Base-by-base conservation (phyloP, 2,888 invertebrate genomes). In the Acronicta psi region DNA sequence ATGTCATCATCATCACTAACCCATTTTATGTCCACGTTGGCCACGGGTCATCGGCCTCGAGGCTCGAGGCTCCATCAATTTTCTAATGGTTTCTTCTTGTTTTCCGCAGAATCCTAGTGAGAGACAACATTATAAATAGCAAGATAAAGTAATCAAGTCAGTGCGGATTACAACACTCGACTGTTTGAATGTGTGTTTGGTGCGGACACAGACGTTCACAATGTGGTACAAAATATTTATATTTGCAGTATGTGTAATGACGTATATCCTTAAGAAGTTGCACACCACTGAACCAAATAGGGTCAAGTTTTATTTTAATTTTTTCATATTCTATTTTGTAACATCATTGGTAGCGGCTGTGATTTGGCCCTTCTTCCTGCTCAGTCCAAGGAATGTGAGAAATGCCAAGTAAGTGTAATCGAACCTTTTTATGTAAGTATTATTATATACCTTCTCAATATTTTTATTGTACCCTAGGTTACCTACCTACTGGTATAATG, bases 391-490 rank as follows among this genome's bases (percentile, higher is more conserved):
- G 69, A 83, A 86, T 74, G 88, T 92, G 9, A 84, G 77, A 50
- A 95, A 95, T 77, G 77, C 88, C 16, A 84, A 83, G 94, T 94
- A 80, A 91, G 93, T 92, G 53, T 14, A 50, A 49, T 23, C 23
- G 7, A 25, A 25, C 9, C 9, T 25, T 9, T 25, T 25, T 25
- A 2, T 25, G n/a, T 25, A 23, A 23, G 1, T 23, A 23, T 1
- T 7, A 7, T 23, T 23, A 23, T 5, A 7, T 23, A 23, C n/a
- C n/a, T n/a, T n/a, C n/a, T n/a, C n/a, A n/a, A n/a, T n/a, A n/a
- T n/a, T n/a, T n/a, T n/a, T n/a, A n/a, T n/a, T n/a, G n/a, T n/a
- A n/a, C n/a, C n/a, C n/a, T n/a, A n/a, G n/a, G n/a, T n/a, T n/a
- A n/a, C n/a, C n/a, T n/a, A n/a, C n/a, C n/a, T n/a, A n/a, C n/a